Conservation (phyloP, 2,113 vertebrate species). For the Podarcis raffonei region DNA sequence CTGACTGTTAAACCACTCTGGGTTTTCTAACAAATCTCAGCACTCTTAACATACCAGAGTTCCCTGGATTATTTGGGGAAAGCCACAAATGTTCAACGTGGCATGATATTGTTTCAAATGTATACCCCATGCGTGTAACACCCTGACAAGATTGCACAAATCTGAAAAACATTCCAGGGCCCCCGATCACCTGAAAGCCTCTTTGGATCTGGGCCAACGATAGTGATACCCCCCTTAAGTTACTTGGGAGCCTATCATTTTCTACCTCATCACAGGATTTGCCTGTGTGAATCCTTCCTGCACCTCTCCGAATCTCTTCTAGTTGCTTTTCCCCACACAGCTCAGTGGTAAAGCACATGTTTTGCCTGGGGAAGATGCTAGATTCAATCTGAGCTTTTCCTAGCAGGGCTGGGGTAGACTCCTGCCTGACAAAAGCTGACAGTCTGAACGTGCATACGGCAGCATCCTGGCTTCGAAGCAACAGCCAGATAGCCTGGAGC, state of each 20-base stretch:
- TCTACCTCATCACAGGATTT: neutral
- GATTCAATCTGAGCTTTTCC: no score
- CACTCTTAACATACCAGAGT: no score
- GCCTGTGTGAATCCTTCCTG: neutral
- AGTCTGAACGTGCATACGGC: neutral
- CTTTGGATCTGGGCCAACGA: neutral
- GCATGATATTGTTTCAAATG: no score
- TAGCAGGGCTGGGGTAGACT: no score
- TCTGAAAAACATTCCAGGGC: neutral
- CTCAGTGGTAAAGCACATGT: no score
- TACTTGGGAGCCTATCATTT: neutral
- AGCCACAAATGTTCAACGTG: no score
- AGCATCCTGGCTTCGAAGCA: neutral
- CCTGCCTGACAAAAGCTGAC: no score
- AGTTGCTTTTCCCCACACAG: neutral
- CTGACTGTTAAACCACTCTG: no score
- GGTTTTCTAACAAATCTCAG: no score
- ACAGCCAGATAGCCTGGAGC: neutral
- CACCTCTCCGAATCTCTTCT: neutral
- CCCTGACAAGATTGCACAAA: neutral
- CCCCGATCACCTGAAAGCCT: neutral
- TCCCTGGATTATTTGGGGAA: no score
- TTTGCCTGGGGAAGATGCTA: no score
- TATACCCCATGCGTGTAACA: no score
- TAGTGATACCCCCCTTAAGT: neutral